phyloP scores from a whole-genome alignment of 2,888 invertebrate genomes.

The Seladonia tumulorum region DNA sequence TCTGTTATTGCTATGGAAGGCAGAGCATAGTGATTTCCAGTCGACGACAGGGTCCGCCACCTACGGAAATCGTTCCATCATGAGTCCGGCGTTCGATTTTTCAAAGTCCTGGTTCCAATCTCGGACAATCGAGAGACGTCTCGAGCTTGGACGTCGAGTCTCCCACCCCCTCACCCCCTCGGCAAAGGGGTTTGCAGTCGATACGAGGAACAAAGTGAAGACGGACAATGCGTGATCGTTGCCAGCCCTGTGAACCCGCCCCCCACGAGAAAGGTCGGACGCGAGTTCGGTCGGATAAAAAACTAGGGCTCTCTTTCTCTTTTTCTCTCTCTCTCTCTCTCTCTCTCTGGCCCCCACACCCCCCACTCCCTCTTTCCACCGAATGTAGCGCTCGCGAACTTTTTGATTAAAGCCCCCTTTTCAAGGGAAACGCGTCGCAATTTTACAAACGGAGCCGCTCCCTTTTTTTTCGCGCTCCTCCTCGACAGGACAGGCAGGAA shows the following conservation, averaged over 20 bases:
- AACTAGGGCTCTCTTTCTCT: conserved; percentile 68
- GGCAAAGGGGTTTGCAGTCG: not conserved
- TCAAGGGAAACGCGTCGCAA: conserved; percentile 49
- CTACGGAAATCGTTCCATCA: not conserved
- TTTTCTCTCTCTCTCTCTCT: not conserved
- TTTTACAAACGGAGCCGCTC: conserved; percentile 40
- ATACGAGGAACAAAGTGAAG: conserved; percentile 60
- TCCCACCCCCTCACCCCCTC: not conserved
- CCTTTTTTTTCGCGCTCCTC: conserved; percentile 13
- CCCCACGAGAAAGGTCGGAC: conserved; percentile 43
- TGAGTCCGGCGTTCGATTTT: not conserved
- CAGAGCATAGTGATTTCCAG: not conserved
- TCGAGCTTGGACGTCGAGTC: not conserved
- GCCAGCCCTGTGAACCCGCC: conserved; percentile 37
- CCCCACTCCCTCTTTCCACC: not conserved
- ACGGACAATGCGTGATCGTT: conserved; percentile 64
- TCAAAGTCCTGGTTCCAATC: conserved; percentile 8
- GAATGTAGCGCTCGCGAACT: conserved; percentile 55
- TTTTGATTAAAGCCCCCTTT: conserved; percentile 73
- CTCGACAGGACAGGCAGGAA: conserved; percentile 5
- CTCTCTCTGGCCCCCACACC: not conserved
- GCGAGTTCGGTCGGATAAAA: conserved; percentile 53
- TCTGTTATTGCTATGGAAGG: not conserved
- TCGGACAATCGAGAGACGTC: conserved; percentile 4
- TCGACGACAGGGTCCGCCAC: not conserved